These are phyloP conservation scores for Zonotrichia albicollis DNA, from an alignment of 2,797 vertebrate genomes.

Conservation along the genomic window DNA sequence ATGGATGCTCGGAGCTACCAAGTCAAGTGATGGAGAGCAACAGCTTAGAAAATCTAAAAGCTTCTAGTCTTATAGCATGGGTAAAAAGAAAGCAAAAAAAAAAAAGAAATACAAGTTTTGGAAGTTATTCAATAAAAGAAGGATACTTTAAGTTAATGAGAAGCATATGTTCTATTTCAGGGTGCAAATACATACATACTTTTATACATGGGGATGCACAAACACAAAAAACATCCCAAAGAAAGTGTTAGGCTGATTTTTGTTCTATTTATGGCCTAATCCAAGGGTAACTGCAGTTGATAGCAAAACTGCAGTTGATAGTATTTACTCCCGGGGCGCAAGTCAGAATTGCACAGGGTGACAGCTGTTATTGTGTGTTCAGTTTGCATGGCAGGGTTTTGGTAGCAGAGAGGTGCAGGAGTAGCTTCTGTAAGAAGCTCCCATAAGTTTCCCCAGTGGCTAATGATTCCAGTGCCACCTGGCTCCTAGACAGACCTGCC, in stretches of 20 bases:
- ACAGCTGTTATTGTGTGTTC: neutral
- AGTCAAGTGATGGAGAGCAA: neutral
- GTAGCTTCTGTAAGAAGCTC: neutral
- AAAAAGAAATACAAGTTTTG: neutral
- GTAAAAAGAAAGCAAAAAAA: neutral
- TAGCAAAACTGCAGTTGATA: neutral
- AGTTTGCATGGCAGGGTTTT: neutral
- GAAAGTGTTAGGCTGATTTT: neutral
- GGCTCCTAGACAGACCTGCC: neutral
- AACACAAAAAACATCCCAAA: neutral
- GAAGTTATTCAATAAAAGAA: neutral
- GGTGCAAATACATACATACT: neutral
- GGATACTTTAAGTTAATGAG: neutral
- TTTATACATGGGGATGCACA: neutral
- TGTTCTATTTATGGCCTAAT: neutral
- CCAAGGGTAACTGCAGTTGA: accelerated
- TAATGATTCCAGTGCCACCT: neutral
- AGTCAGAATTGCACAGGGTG: neutral
- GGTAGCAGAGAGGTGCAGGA: neutral
- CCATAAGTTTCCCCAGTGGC: neutral
- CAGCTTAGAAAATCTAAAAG: neutral
- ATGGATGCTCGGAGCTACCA: neutral
- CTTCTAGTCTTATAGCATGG: neutral
- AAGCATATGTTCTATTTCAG: neutral
- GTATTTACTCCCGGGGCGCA: accelerated